Evolutionary conservation across 2,113 vertebrate species (phyloP).

Genomic region (Rhinopomastus cyanomelas): DNA sequence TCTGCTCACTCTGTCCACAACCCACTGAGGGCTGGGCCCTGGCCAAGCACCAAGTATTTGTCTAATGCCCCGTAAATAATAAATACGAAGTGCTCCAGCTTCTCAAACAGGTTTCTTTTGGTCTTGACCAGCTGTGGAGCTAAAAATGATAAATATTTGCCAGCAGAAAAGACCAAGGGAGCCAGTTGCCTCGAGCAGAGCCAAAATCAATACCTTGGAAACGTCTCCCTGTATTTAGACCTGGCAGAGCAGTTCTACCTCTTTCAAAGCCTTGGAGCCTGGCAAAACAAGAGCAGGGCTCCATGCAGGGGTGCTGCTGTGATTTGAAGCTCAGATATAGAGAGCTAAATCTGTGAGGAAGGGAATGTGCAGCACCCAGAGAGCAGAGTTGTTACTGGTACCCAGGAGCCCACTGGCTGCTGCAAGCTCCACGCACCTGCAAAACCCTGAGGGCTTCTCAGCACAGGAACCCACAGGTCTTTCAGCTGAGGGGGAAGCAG

Average conservation of each 20-base stretch:
- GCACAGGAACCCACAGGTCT: background rate
- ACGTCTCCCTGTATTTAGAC: background rate
- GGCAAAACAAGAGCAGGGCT: background rate
- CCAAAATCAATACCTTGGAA: conserved; percentile 35
- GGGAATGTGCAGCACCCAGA: background rate
- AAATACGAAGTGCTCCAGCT: conserved; percentile 1
- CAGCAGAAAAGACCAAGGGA: background rate
- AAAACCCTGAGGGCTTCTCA: background rate
- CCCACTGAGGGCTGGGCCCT: background rate
- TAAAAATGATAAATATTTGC: background rate
- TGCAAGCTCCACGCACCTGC: background rate
- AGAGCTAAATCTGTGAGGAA: background rate
- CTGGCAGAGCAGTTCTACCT: background rate
- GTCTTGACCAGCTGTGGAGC: conserved; percentile 5
- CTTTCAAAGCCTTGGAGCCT: background rate
- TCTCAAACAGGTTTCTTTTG: conserved; percentile 9
- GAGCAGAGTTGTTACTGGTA: background rate
- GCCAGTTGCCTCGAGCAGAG: background rate
- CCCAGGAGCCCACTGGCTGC: background rate
- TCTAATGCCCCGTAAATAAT: background rate
- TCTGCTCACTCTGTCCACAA: background rate
- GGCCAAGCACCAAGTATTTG: background rate
- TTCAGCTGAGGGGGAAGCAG: background rate
- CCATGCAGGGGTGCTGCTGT: background rate
- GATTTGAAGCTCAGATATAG: rapidly evolving